A percentile compares a stretch with the other conserved stretches of the same genome.
Conservation (phyloP, 2,113 vertebrate genomes). For the Albula goreensis region DNA sequence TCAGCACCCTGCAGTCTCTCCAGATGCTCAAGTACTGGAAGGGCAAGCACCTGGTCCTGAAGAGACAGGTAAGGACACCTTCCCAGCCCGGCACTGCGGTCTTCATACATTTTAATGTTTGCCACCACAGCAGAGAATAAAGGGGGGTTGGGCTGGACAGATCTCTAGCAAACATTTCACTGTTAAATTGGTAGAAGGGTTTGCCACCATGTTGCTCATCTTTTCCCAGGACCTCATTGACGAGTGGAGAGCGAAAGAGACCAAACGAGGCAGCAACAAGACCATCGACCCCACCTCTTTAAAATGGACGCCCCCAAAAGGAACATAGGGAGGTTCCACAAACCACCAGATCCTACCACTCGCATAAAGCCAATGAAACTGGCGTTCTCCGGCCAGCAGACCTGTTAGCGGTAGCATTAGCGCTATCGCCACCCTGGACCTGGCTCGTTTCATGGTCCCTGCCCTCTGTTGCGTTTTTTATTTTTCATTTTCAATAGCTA, state of each 20-base stretch:
- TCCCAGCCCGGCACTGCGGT: conserved; percentile 26
- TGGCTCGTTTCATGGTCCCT: not conserved
- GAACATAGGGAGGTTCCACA: conserved; percentile 73
- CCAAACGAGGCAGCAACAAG: conserved; percentile 88
- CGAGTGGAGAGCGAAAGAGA: conserved; percentile 95
- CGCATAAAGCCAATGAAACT: conserved; percentile 18
- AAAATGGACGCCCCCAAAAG: conserved; percentile 98
- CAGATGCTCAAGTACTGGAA: conserved; percentile 99
- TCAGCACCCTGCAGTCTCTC: conserved; percentile 94
- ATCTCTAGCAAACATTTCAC: too few species aligned
- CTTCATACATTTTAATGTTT: too few species aligned
- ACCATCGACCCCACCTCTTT: conserved; percentile 91
- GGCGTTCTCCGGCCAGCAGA: conserved; percentile 55
- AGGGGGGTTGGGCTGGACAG: too few species aligned
- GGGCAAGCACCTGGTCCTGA: conserved; percentile 93
- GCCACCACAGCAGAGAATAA: too few species aligned
- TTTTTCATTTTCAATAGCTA: too few species aligned
- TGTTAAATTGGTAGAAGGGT: too few species aligned
- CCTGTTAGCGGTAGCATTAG: conserved; percentile 60
- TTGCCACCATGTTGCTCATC: not conserved
- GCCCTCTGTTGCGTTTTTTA: not conserved
- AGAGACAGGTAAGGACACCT: conserved; percentile 82
- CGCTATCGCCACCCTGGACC: not conserved
- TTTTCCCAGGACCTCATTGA: conserved; percentile 87
- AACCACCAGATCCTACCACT: not conserved